Evolutionary conservation across 1,140 invertebrate genomes (phyloP), one percentile per base, ranked within the genome.

Genomic region (Mesaphorura yosii): DNA sequence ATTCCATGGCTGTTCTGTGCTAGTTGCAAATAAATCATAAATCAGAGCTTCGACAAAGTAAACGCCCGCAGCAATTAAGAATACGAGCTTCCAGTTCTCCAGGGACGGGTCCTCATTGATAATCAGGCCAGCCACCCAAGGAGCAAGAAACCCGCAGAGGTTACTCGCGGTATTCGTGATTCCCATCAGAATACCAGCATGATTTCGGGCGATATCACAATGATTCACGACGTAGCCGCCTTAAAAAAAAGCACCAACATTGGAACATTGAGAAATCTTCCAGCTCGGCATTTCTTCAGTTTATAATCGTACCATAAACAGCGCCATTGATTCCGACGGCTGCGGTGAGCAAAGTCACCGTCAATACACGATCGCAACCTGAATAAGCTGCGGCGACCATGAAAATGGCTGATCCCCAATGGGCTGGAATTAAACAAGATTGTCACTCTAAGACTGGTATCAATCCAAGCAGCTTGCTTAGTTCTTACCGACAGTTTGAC

Each of bases 241-340:
- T 14, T 44, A 37, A 34, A 6, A 41, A 41, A 6, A 41, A 10
- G n/a, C 39, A 41, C 10, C 31, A 34, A 34, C 10, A 34, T 34
- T n/a, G 31, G 10, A 10, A 34, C 10, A 34, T 34, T 34, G 10
- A 34, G n/a, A 41, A 19, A 41, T 10, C 5, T 41, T 41, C 6
- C 6, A 6, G 5, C 7, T 41, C 22, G 17, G 39, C 6, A 41
- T 17, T 10, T 41, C 39, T 10, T 41, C 6, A 41, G 22, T 80
- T 72, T 45, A 66, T 59, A 17, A 59, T 64, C 3, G 64, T 63
- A 14, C 62, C 54, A 48, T 61, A 66, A 20, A 60, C 51, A 15
- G 81, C 83, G 19, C 84, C 84, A 10, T 76, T 76, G 54, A 86
- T 78, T 66, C 86, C 87, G 14, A 88, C 72, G 10, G 84, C 83